Conservation (phyloP, 2,888 invertebrate species). For the Heteromyza rotundicornis region DNA sequence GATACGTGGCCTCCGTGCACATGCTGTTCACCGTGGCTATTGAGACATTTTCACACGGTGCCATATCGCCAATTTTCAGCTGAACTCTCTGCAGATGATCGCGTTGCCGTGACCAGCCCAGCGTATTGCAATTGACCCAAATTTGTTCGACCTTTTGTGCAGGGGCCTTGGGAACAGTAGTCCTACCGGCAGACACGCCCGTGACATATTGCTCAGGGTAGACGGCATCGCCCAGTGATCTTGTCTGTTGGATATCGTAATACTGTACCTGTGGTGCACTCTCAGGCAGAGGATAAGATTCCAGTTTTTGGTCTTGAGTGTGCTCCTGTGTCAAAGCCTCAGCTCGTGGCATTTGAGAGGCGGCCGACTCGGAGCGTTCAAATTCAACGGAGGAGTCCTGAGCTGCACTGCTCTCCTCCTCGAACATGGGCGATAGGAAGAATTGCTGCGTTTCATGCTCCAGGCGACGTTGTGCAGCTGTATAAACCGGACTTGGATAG, state of each 20-base stretch:
- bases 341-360: conserved; percentile 53
- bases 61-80: conserved; percentile 77
- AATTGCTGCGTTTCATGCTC: conserved; percentile 58
- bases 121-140: conserved; percentile 75
- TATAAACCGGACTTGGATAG: conserved; percentile 21
- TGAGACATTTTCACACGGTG: conserved; percentile 83
- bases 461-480: conserved; percentile 35
- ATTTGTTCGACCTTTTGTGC: conserved; percentile 39
- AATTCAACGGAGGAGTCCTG: conserved; percentile 22
- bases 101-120: conserved; percentile 85
- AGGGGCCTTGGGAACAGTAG: conserved; percentile 19
- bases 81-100: conserved; percentile 84
- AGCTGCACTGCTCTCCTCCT: neutral
- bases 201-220: conserved; percentile 10
- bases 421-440: conserved; percentile 53
- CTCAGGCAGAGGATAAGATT: conserved; percentile 56
- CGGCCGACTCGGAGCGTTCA: conserved; percentile 42
- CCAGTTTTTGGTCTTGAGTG: conserved; percentile 26
- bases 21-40: conserved; percentile 83
- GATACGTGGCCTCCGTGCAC: conserved; percentile 81
- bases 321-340: conserved; percentile 48
- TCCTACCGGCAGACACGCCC: neutral
- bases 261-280: conserved; percentile 57
- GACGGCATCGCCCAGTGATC: conserved; percentile 13
- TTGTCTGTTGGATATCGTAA: conserved; percentile 34